These are phyloP conservation scores for Pelagia noctiluca DNA, from an alignment of 30 jellyfish, hydroid and myxozoan genomes.

Conservation along the genomic window DNA sequence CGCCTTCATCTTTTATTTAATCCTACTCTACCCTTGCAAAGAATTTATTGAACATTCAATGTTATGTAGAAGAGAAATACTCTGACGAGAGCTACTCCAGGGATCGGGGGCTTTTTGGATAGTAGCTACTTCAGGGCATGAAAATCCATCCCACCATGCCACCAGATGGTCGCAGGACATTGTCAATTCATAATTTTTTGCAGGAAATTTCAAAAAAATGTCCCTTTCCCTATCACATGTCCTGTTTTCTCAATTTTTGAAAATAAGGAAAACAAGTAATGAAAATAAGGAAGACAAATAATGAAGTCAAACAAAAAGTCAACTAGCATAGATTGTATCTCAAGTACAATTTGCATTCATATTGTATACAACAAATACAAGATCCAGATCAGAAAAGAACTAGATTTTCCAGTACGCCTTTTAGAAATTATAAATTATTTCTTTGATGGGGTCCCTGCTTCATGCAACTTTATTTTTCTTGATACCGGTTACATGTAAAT, in stretches of 20 bases:
- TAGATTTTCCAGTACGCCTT: conserved; percentile 2
- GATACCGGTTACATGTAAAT: not conserved
- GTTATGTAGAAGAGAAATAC: not conserved
- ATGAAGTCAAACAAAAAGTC: not conserved
- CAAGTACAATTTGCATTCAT: conserved; percentile 2
- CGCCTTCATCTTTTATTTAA: not conserved
- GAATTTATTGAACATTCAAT: not conserved
- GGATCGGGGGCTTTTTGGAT: not conserved
- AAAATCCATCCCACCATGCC: not conserved
- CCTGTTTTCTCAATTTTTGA: not conserved
- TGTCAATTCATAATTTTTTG: not conserved
- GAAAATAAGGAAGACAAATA: not conserved
- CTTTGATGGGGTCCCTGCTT: conserved; percentile 6
- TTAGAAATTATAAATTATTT: not conserved
- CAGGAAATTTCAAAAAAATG: not conserved
- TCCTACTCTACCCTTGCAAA: conserved; percentile 2
- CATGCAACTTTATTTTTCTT: conserved; percentile 1
- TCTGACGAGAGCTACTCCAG: conserved; percentile 7
- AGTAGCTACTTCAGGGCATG: conserved; percentile 4
- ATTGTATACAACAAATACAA: not conserved
- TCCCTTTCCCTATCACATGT: conserved; percentile 4
- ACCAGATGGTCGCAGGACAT: conserved; percentile 2
- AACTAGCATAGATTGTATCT: not conserved
- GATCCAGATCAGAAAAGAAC: conserved; percentile 5
- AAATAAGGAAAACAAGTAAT: not conserved